Base-by-base conservation (phyloP, 2,113 vertebrate genomes). In the Ciconia maguari region DNA sequence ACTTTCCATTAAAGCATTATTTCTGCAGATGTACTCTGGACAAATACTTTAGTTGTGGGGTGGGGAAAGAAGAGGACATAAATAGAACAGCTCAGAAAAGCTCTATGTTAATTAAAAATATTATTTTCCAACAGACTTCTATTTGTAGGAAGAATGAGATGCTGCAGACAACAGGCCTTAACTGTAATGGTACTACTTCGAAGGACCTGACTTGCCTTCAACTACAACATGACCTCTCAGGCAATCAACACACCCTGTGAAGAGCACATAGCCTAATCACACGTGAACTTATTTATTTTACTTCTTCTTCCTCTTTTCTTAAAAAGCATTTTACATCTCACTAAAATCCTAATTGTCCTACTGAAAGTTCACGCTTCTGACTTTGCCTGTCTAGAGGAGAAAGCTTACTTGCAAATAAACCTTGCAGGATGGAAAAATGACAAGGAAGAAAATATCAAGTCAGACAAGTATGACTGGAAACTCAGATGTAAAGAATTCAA, bases 401-500 rank as follows among this genome's bases (percentile, higher is more conserved):
- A 94, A 89, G 57, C 71, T 89, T 80, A 87, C 60, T 85, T 88
- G 57, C 60, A 93, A 95, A 84, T 69, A 87, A 83, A 93, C 41
- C 78, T 72, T 65, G 51, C 52, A 81, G 57, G 62, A 85, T 38
- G 17, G 62, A 89, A 91, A 80, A 83, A 77, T 41, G 71, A 78
- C 10, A 15, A 83, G 83, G 87, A 94, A 84, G 83, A 70, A 92
- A 89, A 44, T 60, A 97, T 46, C 83, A 80, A 94, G 80, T 94
- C 81, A 82, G 81, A 78, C 87, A 96, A 95, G 93, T 94, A 83
- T 44, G 82, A 91, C 93, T 87, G 54, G 90, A 68, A 96, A 94
- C 24, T 90, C 92, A 86, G 84, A 90, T 41, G 41, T 83, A 83
- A 94, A 90, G 89, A 96, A 85, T 91, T 95, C 87, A 93, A 52